Base-by-base conservation (phyloP, 2,888 invertebrate genomes). In the Aproaerema taeniolella region DNA sequence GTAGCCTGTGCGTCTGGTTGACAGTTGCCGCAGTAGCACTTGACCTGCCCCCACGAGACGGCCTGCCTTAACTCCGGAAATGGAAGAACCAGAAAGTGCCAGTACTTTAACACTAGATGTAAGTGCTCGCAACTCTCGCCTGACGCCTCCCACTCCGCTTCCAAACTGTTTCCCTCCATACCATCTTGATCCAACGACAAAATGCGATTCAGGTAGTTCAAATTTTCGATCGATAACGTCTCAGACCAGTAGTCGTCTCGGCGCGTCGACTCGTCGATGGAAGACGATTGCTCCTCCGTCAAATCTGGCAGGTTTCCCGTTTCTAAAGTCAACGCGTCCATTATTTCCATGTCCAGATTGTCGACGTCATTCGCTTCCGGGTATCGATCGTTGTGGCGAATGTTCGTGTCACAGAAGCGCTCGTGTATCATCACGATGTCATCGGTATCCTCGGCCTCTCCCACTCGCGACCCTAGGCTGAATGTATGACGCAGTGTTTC, bases 301-400 rank as follows among this genome's bases (percentile, higher is more conserved):
- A 82, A 46, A 46, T 83, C 83, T 0, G 83, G 82, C 42, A 82
- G 48, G 35, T 81, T 82, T 0, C 70, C 75, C 0, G 75, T 65
- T 33, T 82, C 81, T 1, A 81, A 52, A 0, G 79, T 72, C 31
- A 82, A 51, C 0, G 75, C 82, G 13, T 78, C 76, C 65, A 81
- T 68, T 3, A 82, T 73, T 41, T 80, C 79, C 30, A 70, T 73
- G 35, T 81, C 82, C 5, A 82, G 54, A 34, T 72, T 73, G 14
- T 82, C 83, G 0, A 74, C 79, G 35, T 81, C 80, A 17, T 58
- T 73, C 1, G 77, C 80, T 38, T 83, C 83, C 0, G 83, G 83
- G 39, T 81, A 83, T 1, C 73, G 67, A 40, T 83, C 80, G 46
- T 83, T 83, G 46, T 82, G 82, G 0, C 68, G 72, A n/a, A 81